Evolutionary conservation across 2,113 vertebrate genomes (phyloP).

Genomic region (Heloderma charlesbogerti): DNA sequence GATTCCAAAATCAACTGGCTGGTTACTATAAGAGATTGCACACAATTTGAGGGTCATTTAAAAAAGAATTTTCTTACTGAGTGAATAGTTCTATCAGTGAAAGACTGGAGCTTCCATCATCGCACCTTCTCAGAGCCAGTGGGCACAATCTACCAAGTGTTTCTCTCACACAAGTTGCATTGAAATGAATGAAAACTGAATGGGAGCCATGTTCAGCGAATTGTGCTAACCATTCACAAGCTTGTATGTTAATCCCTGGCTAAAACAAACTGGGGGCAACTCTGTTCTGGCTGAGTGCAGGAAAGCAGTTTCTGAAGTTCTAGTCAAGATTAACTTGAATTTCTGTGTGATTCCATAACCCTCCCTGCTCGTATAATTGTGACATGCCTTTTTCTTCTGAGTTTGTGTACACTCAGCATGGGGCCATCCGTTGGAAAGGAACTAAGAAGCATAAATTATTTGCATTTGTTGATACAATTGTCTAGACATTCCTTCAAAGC

Average conservation of each 20-base stretch:
- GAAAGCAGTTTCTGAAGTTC: constrained; percentile 68
- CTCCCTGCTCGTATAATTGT: constrained; percentile 69
- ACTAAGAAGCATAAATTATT: constrained; percentile 75
- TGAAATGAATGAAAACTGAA: neutral
- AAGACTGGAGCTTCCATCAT: constrained; percentile 30
- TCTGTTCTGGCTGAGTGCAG: constrained; percentile 50
- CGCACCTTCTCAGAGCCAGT: neutral
- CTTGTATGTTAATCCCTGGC: constrained; percentile 64
- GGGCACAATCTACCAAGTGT: neutral
- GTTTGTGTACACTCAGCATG: constrained; percentile 79
- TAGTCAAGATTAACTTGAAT: constrained; percentile 69
- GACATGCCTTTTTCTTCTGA: constrained; percentile 77
- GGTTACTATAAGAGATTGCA: constrained; percentile 69
- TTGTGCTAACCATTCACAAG: constrained; percentile 24
- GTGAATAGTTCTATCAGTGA: constrained; percentile 40
- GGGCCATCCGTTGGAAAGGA: constrained; percentile 72
- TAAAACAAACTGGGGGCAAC: constrained; percentile 49
- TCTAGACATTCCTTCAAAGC: constrained; percentile 80
- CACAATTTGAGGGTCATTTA: constrained; percentile 70
- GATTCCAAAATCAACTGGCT: constrained; percentile 71
- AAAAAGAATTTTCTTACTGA: constrained; percentile 56
- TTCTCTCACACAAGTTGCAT: neutral
- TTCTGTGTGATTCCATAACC: constrained; percentile 68
- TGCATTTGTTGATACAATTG: constrained; percentile 77
- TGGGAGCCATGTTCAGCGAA: neutral